phyloP scores from a whole-genome alignment of 2,888 invertebrate species.

The Troides oblongomaculatus region DNA sequence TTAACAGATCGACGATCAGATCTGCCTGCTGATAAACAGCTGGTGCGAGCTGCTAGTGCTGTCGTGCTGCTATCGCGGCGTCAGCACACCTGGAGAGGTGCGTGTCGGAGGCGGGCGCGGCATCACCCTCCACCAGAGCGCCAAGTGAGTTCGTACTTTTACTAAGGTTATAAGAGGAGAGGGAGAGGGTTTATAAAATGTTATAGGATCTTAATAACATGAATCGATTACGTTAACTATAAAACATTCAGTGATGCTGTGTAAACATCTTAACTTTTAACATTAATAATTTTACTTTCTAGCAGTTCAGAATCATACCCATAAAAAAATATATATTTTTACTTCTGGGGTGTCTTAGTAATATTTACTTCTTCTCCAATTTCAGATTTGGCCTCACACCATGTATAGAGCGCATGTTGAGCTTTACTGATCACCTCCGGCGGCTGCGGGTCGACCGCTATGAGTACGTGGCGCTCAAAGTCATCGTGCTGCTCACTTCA shows the following conservation, averaged over 20 bases:
- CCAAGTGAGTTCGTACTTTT: slow-evolving; percentile 66
- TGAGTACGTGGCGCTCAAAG: slow-evolving; percentile 98
- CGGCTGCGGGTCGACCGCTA: slow-evolving; percentile 94
- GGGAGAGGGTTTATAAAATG: too few species aligned
- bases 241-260: too few species aligned
- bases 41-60: slow-evolving; percentile 97
- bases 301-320: too few species aligned
- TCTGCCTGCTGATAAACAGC: slow-evolving; percentile 96
- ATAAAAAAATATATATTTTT: not conserved
- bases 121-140: slow-evolving; percentile 74
- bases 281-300: too few species aligned
- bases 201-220: too few species aligned
- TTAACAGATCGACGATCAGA: slow-evolving; percentile 96
- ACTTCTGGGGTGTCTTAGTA: not conserved
- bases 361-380: not conserved
- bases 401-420: slow-evolving; percentile 96
- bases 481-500: slow-evolving; percentile 93
- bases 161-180: not conserved
- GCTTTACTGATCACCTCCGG: slow-evolving; percentile 95
- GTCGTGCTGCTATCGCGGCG: slow-evolving; percentile 96
- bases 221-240: too few species aligned
- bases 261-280: too few species aligned
- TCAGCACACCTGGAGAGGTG: slow-evolving; percentile 93
- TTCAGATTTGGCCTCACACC: slow-evolving; percentile 87
- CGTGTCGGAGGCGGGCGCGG: slow-evolving; percentile 80